Evolutionary conservation across 2,113 vertebrate species (phyloP), one percentile per base, ranked within the genome.

Genomic region (Aythya baeri): DNA sequence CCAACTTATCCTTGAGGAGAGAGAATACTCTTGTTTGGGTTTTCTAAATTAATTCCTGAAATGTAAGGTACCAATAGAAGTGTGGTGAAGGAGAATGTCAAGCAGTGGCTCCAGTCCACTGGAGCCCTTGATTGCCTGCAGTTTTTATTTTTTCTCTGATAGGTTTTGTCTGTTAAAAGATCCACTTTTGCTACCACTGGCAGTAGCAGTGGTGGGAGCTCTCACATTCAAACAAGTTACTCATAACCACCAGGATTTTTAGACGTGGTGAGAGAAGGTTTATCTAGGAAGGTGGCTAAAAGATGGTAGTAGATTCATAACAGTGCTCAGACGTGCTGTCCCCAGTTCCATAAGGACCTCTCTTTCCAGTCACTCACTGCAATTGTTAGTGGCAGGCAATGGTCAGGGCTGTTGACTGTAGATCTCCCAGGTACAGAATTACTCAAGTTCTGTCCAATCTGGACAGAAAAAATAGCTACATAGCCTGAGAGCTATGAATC

Each of bases 31-130:
- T 93, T 88, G 52, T 71, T 86, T 68, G 22, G 34, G 57, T 79
- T 92, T 88, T 88, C 34, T 89, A 84, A 89, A 96, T 66, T 75
- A 83, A 87, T 83, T 92, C 94, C 91, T 94, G 78, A 83, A 91
- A 74, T 67, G 36, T 41, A 70, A 92, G 55, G 58, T 85, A 70
- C 34, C 32, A 54, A 3, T 15, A 84, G 73, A 78, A 72, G 55
- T 10, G 67, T 79, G 54, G 63, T 79, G 78, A 91, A 91, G 67
- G 58, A 89, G 71, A 89, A 91, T 78, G 77, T 75, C 13, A 13
- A 50, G 58, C 66, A 55, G 54, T 87, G 71, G 50, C 67, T 89
- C 41, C 66, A 79, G 67, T 22, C 49, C 58, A 66, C 58, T 58
- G 16, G 8, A 82, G 13, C 27, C 58, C 73, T 89, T 84, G 82